Base-by-base conservation (phyloP, 2,888 invertebrate genomes). In the Margaritifera margaritifera region DNA sequence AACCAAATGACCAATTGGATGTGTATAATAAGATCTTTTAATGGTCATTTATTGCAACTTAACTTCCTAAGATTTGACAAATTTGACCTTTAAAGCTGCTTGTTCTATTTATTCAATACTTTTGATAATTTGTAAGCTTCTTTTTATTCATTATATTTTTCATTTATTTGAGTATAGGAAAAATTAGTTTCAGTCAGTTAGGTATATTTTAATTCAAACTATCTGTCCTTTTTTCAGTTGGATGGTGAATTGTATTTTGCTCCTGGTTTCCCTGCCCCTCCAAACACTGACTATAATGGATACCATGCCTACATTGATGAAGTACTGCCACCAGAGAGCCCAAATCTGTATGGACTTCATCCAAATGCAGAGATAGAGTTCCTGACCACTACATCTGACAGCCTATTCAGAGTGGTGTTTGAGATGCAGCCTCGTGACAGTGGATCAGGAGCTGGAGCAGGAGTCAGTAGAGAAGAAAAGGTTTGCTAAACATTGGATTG, bases 321-420 rank as follows among this genome's bases (percentile, higher is more conserved):
- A 78, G 93, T 93, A 57, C 94, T 98, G 92, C 98, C 98, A 0
- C 92, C 94, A 0, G 98, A 98, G 89, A 96, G 96, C 0, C 98
- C 98, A 0, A 95, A 96, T 86, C 91, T 98, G 15, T 98, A 98
- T 85, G 98, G 98, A 0, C 91, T 98, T 15, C 98, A 98, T 91
- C 97, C 98, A 0, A 98, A 98, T 88, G 97, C 98, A 1, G 98
- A 98, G 91, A 97, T 98, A 58, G 97, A 98, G 18, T 97, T 98
- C 86, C 90, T 98, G 22, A 97, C 97, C 0, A 96, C 95, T 0
- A 95, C 95, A 0, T 96, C 97, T 0, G 97, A 97, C 86, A 96
- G 95, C 88, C 91, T 98, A 24, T 98, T 98, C 86, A 93, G 94
- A 78, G 97, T 96, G 0, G 96, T 98, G 64, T 96, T 98, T 89